These are phyloP conservation scores for Drosophila greeni DNA, from an alignment of 2,888 invertebrate genomes.

Conservation along the genomic window DNA sequence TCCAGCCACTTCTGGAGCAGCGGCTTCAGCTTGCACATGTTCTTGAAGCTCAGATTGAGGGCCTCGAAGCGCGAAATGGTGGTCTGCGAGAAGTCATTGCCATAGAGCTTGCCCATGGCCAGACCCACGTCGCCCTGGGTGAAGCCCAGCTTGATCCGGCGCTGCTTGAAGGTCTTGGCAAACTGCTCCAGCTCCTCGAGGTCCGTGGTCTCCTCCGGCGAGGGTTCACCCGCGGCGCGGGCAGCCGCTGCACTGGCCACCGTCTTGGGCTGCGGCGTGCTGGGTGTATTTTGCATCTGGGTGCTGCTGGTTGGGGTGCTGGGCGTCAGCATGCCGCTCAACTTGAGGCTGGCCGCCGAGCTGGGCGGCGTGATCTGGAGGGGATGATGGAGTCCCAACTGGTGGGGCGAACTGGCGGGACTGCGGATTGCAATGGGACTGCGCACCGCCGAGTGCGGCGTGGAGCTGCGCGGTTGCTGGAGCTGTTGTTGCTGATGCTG, in stretches of 20 bases:
- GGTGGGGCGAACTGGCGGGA: conserved; percentile 76
- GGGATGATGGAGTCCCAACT: conserved; percentile 53
- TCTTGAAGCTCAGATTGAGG: conserved; percentile 98
- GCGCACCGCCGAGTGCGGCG: conserved; percentile 76
- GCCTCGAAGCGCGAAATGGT: conserved; percentile 99
- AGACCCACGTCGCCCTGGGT: conserved; percentile 99
- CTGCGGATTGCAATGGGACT: conserved; percentile 75
- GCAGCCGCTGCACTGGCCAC: conserved; percentile 79
- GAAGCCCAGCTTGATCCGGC: conserved; percentile 98
- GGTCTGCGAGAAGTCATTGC: conserved; percentile 99
- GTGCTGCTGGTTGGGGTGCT: conserved; percentile 80
- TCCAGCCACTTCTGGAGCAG: conserved; percentile 97
- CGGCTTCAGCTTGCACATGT: conserved; percentile 99
- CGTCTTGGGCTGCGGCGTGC: conserved; percentile 80
- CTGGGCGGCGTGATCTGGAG: conserved; percentile 80
- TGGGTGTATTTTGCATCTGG: conserved; percentile 73
- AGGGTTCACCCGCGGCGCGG: conserved; percentile 86
- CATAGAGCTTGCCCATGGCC: conserved; percentile 98
- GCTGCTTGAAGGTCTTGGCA: conserved; percentile 98
- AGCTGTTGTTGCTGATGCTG: conserved; percentile 77
- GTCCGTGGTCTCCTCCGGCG: conserved; percentile 96
- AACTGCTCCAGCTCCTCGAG: conserved; percentile 98
- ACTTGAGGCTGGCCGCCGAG: conserved; percentile 77
- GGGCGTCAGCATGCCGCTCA: conserved; percentile 81
- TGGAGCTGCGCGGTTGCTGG: conserved; percentile 71